These are phyloP conservation scores for Zoanthus gigantus DNA, from an alignment of 92 coral and sea anemone species.

Conservation along the genomic window DNA sequence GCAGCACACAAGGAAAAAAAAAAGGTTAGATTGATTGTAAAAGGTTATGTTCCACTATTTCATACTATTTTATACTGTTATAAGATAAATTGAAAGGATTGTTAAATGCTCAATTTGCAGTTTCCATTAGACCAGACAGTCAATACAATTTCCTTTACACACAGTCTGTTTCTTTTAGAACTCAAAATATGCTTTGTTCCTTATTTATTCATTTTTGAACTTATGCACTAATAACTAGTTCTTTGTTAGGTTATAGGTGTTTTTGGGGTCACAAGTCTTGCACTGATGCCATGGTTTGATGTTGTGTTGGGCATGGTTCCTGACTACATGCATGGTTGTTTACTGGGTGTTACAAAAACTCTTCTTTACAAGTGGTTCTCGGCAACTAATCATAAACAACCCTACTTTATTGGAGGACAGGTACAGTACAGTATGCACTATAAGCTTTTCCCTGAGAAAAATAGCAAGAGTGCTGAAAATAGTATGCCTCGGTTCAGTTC, in stretches of 20 bases:
- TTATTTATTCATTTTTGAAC: background rate
- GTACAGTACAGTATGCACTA: too few species aligned
- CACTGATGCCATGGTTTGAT: constrained; percentile 76
- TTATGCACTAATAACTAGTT: background rate
- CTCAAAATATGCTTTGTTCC: background rate
- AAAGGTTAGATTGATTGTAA: constrained; percentile 40
- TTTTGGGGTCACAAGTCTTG: constrained; percentile 45
- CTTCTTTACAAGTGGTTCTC: constrained; percentile 76
- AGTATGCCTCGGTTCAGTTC: too few species aligned
- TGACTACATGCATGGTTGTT: constrained; percentile 81
- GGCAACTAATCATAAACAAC: constrained; percentile 52
- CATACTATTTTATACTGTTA: too few species aligned
- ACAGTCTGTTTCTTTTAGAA: too few species aligned
- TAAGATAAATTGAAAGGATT: too few species aligned
- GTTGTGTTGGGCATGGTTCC: constrained; percentile 72
- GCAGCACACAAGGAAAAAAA: background rate
- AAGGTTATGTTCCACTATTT: too few species aligned
- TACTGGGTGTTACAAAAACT: constrained; percentile 70
- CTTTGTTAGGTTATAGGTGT: constrained; percentile 60
- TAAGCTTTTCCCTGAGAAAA: background rate
- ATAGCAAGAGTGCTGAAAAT: too few species aligned
- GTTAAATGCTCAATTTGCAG: too few species aligned
- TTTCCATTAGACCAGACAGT: too few species aligned
- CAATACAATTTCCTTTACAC: too few species aligned
- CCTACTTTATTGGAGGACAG: constrained; percentile 62